Percentiles rank a stretch among this genome's conserved stretches.
phyloP scores from a whole-genome alignment of 2,797 vertebrate species.

The Rhincodon typus region DNA sequence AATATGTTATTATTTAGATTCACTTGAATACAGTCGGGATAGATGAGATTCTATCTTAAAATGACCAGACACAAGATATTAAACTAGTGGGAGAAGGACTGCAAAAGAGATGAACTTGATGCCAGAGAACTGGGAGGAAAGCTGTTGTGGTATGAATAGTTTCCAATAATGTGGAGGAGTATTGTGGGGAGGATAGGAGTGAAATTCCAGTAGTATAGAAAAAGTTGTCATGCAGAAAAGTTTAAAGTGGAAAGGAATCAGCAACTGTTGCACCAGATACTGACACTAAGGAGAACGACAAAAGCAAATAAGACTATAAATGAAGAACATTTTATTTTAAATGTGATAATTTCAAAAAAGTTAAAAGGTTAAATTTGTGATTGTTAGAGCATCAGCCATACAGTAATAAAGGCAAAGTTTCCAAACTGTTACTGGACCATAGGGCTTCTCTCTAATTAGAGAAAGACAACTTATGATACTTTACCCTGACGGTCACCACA shows the following conservation, averaged over 20 bases:
- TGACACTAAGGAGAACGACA: neutral
- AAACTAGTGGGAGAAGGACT: neutral
- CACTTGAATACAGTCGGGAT: neutral
- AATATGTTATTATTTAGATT: neutral
- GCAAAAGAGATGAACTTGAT: neutral
- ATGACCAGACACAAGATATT: neutral
- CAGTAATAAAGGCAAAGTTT: no score
- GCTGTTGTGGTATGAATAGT: neutral
- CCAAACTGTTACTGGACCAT: no score
- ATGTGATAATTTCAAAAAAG: neutral
- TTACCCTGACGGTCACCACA: no score
- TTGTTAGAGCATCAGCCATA: neutral
- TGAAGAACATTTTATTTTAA: neutral
- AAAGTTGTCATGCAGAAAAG: neutral
- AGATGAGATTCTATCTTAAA: neutral
- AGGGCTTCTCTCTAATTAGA: no score
- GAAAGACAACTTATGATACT: no score
- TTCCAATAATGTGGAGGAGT: slow-evolving; percentile 15
- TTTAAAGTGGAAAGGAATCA: neutral
- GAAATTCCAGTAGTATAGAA: neutral
- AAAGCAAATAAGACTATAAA: neutral
- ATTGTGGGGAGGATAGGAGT: neutral
- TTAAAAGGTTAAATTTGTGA: neutral
- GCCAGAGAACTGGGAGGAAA: neutral
- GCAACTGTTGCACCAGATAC: neutral